These are phyloP conservation scores for Drosophila kambysellisi DNA, from an alignment of 2,888 invertebrate genomes.

Conservation along the genomic window DNA sequence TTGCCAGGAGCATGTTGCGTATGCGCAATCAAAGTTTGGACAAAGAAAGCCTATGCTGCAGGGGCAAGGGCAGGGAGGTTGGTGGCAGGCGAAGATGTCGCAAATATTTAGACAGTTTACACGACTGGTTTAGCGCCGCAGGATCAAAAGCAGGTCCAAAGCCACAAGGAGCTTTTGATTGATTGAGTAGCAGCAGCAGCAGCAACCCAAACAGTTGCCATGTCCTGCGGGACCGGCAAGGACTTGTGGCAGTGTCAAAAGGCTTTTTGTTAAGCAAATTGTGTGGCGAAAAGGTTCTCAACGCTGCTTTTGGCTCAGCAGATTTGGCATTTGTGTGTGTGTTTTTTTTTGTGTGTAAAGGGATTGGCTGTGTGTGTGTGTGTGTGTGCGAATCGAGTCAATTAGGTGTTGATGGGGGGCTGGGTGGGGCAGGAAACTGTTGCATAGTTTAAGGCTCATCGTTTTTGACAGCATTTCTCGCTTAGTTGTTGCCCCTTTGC, in stretches of 20 bases:
- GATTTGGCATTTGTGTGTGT: conserved; percentile 53
- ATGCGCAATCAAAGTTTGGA: conserved; percentile 55
- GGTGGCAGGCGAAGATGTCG: conserved; percentile 13
- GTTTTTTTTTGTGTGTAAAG: conserved; percentile 51
- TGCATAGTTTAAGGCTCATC: conserved; percentile 71
- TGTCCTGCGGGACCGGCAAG: conserved; percentile 9
- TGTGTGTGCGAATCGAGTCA: conserved; percentile 40
- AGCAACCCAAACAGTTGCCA: background rate
- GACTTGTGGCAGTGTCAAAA: conserved; percentile 64
- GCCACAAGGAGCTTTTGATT: conserved; percentile 71
- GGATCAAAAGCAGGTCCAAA: conserved; percentile 46
- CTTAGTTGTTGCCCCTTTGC: conserved; percentile 35
- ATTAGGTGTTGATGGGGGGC: conserved; percentile 34
- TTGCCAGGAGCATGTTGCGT: conserved; percentile 52
- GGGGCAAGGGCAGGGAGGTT: no score
- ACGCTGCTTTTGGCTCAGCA: conserved; percentile 25
- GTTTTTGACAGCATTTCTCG: conserved; percentile 45
- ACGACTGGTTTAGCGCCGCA: conserved; percentile 63
- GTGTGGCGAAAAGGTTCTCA: conserved; percentile 60
- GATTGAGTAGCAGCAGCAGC: conserved; percentile 48
- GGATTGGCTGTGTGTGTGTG: conserved; percentile 20
- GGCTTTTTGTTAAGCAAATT: conserved; percentile 79
- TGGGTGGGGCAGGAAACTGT: conserved; percentile 43
- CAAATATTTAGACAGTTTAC: conserved; percentile 74
- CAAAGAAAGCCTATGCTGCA: background rate